Base-by-base conservation (phyloP, 1,140 invertebrate genomes). In the Zelostemma sp. region DNA sequence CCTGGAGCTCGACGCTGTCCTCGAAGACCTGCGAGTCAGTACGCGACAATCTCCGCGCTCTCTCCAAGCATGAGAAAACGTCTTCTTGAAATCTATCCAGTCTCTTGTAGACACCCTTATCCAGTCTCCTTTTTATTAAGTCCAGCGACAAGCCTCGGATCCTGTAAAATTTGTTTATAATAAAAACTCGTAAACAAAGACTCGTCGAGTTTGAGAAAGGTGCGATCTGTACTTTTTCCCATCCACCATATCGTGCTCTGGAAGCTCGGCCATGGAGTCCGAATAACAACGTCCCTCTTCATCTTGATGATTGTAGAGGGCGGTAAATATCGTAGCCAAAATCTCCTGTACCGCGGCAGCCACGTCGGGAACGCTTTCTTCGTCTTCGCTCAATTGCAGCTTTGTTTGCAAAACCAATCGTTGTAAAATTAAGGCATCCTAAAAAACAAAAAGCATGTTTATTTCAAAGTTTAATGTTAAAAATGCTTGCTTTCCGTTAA, bases 31-130 rank as follows among this genome's bases (percentile, higher is more conserved):
- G 92, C 0, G 96, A 98, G 85, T 99, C 96, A 0, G 94, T 95
- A 2, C 94, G 88, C 0, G 95, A 95, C 1, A 97, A 83, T 59
- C 90, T 90, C 6, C 97, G 88, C 0, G 96, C 96, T 76, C 95
- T 87, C 76, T 98, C 95, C 80, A 99, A 91, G 70, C 97, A 95
- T 6, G 92, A 89, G 81, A 99, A 99, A 73, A 99, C 91, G 79
- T 99, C 97, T 77, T 97, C 95, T 87, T 99, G 98, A 82, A 99
- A 99, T 45, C 91, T 88, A 83, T 99, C 97, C 21, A 99, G 83
- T 16, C 98, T 88, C 69, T 93, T 92, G 80, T 99, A 99, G 11
- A 95, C 88, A 5, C 95, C 94, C 77, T 93, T 90, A 79, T 97
- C 94, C 12, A 96, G 82, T 4, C 94, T 85, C 9, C 94, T 86